A percentile compares a stretch with the other conserved stretches of the same genome.
phyloP scores from a whole-genome alignment of 2,113 vertebrate species.

The Anas platyrhynchos region DNA sequence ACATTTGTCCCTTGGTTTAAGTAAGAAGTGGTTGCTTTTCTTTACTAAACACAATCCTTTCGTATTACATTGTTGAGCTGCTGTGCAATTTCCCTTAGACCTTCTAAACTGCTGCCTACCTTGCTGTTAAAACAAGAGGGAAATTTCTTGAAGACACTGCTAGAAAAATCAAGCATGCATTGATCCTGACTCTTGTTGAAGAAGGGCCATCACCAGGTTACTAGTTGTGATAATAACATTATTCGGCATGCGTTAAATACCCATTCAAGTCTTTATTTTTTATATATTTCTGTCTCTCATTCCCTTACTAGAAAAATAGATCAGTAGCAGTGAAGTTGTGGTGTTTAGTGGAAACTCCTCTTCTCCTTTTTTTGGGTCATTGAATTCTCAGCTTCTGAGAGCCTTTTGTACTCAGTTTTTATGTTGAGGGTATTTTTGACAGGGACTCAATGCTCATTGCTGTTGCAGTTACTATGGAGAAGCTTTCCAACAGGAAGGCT shows the following conservation, averaged over 20 bases:
- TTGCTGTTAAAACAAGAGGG: neutral
- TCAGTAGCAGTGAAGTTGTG: neutral
- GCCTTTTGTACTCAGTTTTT: conserved; percentile 56
- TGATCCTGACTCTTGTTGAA: neutral
- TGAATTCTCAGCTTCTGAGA: conserved; percentile 27
- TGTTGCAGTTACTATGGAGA: conserved; percentile 61
- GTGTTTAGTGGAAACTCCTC: neutral
- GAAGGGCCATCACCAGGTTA: neutral
- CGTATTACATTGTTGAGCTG: neutral
- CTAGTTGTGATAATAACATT: neutral
- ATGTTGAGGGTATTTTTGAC: conserved; percentile 50
- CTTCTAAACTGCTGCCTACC: neutral
- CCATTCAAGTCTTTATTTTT: neutral
- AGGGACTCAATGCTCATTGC: conserved; percentile 41
- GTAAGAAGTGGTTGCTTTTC: neutral
- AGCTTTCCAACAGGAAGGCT: conserved; percentile 46
- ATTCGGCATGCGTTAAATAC: neutral
- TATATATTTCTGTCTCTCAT: neutral
- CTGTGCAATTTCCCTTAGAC: neutral
- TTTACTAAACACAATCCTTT: neutral
- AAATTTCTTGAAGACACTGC: neutral
- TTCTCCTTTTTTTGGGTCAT: conserved; percentile 30
- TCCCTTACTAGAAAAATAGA: neutral
- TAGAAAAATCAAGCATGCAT: neutral
- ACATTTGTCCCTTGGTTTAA: neutral